Evolutionary conservation across 2,888 invertebrate genomes (phyloP), one percentile per base, ranked within the genome.

Genomic region (Cephus nigrinus): DNA sequence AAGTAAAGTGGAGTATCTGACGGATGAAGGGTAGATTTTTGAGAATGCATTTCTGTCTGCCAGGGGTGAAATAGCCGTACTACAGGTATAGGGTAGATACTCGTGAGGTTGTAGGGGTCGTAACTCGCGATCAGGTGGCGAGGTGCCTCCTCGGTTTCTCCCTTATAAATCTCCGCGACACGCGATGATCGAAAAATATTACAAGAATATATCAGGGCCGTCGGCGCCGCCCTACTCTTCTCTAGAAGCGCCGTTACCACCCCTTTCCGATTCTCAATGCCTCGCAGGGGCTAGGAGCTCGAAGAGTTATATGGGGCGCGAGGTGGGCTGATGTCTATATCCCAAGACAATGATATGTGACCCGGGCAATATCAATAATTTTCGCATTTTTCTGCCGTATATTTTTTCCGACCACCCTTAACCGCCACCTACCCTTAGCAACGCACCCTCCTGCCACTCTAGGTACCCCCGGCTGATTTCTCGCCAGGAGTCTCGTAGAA

Each of bases 141-240:
- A 82, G 83, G 85, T 86, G 85, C 84, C 86, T 82, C 80, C 80
- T 81, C 83, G 83, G 82, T 84, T 83, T 83, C 78, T 84, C 80
- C 82, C 81, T 81, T 87, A 91, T 91, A 91, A 91, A 91, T 91
- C 90, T 89, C 88, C 88, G 87, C 87, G 87, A 90, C 90, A 90
- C 91, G 91, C 90, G 91, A 91, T 91, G 91, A 91, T 91, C 91
- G 91, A 91, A 91, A 91, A 91, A 91, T 91, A 91, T 91, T 91
- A 88, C 91, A 87, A 89, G 89, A 90, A 91, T 91, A 91, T 91
- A 91, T 91, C 91, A 91, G 88, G 84, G 83, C 84, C 87, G 91
- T 91, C 90, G 88, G 86, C 91, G 87, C 77, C 79, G 69, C 76
- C 71, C 71, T 73, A 74, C 76, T 80, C 76, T 76, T 78, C 32